These are phyloP conservation scores for Cebidichthys violaceus DNA, from an alignment of 2,113 vertebrate species.

Conservation along the genomic window DNA sequence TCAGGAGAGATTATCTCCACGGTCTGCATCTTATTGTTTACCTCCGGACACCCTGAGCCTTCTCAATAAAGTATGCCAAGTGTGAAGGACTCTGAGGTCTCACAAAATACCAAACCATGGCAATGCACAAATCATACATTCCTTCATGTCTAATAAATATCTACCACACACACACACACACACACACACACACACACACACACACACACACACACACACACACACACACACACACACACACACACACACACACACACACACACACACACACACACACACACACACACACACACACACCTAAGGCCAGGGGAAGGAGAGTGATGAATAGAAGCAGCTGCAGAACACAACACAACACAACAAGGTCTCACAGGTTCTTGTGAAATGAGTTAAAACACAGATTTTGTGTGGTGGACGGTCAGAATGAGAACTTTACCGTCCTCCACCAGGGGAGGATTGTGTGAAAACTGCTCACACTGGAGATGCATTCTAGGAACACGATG, in stretches of 20 bases:
- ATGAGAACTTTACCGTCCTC: no score
- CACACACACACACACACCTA: background rate
- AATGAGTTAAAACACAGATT: constrained; percentile 3
- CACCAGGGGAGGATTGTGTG: background rate
- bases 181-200: background rate
- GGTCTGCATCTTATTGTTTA: background rate
- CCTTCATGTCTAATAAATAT: background rate
- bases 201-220: background rate
- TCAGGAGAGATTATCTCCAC: background rate
- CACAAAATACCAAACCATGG: background rate
- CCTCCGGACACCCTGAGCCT: background rate
- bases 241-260: background rate
- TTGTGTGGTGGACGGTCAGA: background rate
- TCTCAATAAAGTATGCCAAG: background rate
- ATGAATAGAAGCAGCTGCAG: background rate
- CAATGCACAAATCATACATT: background rate
- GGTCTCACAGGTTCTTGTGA: background rate
- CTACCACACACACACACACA: background rate
- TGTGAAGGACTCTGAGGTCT: background rate
- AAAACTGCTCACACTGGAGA: background rate
- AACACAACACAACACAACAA: background rate
- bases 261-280: background rate
- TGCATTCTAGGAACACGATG: background rate
- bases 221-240: background rate
- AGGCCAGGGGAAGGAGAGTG: background rate